Evolutionary conservation across 2,888 invertebrate genomes (phyloP), one percentile per base, ranked within the genome.

Genomic region (Automeris io): DNA sequence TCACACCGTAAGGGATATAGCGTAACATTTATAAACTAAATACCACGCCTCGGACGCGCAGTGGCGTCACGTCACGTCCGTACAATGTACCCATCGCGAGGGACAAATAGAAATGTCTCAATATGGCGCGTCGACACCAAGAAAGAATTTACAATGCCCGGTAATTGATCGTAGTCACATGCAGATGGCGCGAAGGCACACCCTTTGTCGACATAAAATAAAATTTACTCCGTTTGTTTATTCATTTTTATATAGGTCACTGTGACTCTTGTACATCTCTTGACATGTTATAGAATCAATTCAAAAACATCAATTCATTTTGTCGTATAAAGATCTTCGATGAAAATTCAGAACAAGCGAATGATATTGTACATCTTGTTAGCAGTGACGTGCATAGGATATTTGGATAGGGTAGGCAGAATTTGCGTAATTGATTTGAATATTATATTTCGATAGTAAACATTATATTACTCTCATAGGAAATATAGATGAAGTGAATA

Each of bases 101-200:
- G 19, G 29, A 25, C 33, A 38, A 26, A 39, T 22, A 26, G n/a
- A 39, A 33, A 39, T 18, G 34, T 34, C 29, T 34, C 34, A 36
- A 40, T 29, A 40, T 24, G 51, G 41, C 45, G 46, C 47, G 49
- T 47, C 43, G 45, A 33, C 37, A 43, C 35, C 37, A 45, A 47
- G 44, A 35, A 46, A 49, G 45, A 40, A 39, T 76, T 79, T 75
- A 83, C 83, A 85, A 83, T 75, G 50, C 57, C 57, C 21, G 60
- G 75, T 83, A 85, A 85, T 83, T 81, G 82, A 83, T 83, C 74
- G 74, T 58, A 63, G 64, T 70, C 61, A 65, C 67, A 63, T 64
- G 68, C 81, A 82, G 80, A 81, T 80, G 82, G 21, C 25, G 19
- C 25, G 37, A 11, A 33, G 19, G 26, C 29, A 22, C 39, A 39